These are phyloP conservation scores for Syngnathus floridae DNA, from an alignment of 2,113 vertebrate species.

Conservation along the genomic window DNA sequence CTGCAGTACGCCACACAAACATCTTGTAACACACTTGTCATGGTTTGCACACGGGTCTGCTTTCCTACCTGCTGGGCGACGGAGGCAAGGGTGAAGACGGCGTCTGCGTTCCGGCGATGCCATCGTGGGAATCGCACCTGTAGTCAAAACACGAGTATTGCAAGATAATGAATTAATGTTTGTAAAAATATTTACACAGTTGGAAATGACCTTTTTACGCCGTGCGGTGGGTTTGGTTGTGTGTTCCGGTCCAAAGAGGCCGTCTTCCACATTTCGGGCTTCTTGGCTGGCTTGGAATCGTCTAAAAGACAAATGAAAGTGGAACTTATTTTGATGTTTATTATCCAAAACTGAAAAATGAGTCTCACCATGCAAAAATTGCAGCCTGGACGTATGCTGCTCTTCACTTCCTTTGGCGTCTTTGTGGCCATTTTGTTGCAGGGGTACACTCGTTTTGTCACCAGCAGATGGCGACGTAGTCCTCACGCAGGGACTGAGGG, in stretches of 20 bases:
- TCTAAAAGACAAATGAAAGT: constrained; percentile 52
- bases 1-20: constrained; percentile 60
- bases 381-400: constrained; percentile 65
- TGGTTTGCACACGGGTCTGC: background rate
- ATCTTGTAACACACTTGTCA: background rate
- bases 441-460: background rate
- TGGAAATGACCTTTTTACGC: constrained; percentile 66
- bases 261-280: constrained; percentile 67
- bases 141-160: background rate
- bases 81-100: constrained; percentile 69
- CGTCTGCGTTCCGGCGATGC: constrained; percentile 62
- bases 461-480: constrained; percentile 20
- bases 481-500: constrained; percentile 60
- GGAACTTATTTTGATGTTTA: too few species aligned
- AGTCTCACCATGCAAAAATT: constrained; percentile 66
- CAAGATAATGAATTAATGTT: background rate
- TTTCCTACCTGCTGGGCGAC: constrained; percentile 81
- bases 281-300: constrained; percentile 64
- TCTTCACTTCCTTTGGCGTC: constrained; percentile 36
- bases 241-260: constrained; percentile 68
- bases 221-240: constrained; percentile 56
- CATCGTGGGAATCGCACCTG: constrained; percentile 81
- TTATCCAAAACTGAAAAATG: too few species aligned
- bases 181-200: background rate
- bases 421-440: constrained; percentile 49